Evolutionary conservation across 2,113 vertebrate species (phyloP), one percentile per base, ranked within the genome.

Genomic region (Sprattus sprattus): DNA sequence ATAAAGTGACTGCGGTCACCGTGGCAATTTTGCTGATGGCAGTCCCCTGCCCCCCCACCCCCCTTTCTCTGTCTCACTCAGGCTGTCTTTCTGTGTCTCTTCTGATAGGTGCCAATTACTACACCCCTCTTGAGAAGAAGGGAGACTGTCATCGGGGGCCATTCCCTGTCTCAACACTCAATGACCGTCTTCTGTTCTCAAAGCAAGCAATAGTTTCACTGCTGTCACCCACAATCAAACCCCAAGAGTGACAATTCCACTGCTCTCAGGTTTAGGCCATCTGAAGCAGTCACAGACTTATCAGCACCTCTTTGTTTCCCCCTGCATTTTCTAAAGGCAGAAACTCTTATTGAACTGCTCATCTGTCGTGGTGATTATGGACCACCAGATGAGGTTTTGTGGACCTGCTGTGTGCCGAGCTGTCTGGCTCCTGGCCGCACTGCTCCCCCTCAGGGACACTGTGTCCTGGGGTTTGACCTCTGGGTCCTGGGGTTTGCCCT

Each of bases 391-490:
- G 94, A 84, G 80, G 89, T 54, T 90, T 88, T 90, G 90, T 64
- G 85, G 92, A 93, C 95, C 94, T 91, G 94, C 94, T 92, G 64
- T 89, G 87, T 88, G 90, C 88, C 86, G 88, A 86, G 89, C 91
- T 83, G 92, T 97, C 90, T 95, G 96, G 93, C 93, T 97, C 22
- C 88, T 97, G 85, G 92, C 94, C 10, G 94, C 97, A 89, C 94
- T 97, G 88, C 91, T 96, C 45, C 95, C 95, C 93, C 92, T 96
- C 89, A 93, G 95, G 93, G 96, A 96, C 85, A 94, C 93, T 92
- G 95, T 92, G 39, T 39, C 39, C 39, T 39, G 39, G 39, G 39
- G 39, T 39, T 39, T 39, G 39, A 39, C 39, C 39, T 39, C 93
- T 92, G 95, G 93, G 87, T 96, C 96, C 95, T 88, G 95, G 96